Base-by-base conservation (phyloP, 2,888 invertebrate species). In the Prosopocoilus inquinatus region DNA sequence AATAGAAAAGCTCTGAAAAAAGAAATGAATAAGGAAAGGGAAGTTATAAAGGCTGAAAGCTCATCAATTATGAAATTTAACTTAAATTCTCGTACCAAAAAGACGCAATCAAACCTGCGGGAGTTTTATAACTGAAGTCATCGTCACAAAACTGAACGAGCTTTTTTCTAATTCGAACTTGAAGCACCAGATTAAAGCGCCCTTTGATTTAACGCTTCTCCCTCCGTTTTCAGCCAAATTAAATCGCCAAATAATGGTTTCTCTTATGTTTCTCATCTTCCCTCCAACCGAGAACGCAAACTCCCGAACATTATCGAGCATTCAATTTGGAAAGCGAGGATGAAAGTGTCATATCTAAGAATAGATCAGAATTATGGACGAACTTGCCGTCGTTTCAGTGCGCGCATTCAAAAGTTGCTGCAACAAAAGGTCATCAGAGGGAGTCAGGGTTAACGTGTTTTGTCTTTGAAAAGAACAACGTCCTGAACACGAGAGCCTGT, bases 371-470 rank as follows among this genome's bases (percentile, higher is more conserved):
- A 12, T 38, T 38, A 38, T 11, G 20, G 20, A 28, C 41, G 12
- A 41, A 11, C 15, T 41, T 41, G 15, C 9, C 41, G 41, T 41
- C 41, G 41, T 41, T 41, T 41, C 9, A 9, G 15, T 9, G 41
- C 16, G 9, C 12, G 12, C 41, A 41, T 41, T 41, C 41, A 41
- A 15, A 36, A 36, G 36, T 28, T 28, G 20, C 36, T 11, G 41
- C 12, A 41, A 41, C 41, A 41, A 41, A 41, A 41, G 41, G 41
- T 41, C 41, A 41, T 41, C 36, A 8, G 41, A 41, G 16, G 16
- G 41, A 41, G 2, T 41, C 15, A n/a, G 41, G 20, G 20, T 28
- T 28, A 28, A 28, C 20, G 20, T 4, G 15, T n/a, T 13, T 41
- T 41, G 41, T 41, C 41, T 41, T 13, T 15, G 41, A 41, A 41